A percentile compares a stretch with the other conserved stretches of the same genome.
Conservation (phyloP, 2,888 invertebrate species). For the Atethmia centrago region DNA sequence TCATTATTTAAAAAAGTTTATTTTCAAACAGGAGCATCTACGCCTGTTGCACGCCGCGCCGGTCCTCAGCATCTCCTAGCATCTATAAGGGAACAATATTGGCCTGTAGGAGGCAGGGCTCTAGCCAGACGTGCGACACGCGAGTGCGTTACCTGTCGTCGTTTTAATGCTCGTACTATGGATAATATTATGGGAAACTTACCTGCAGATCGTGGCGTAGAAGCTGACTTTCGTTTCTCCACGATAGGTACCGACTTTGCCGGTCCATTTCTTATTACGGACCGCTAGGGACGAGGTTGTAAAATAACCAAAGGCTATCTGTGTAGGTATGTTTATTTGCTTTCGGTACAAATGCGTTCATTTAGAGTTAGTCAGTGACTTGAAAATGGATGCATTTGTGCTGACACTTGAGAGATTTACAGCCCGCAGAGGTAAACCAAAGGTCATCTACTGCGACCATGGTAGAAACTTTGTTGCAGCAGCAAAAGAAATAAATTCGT, state of each 20-base stretch:
- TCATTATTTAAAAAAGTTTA: conserved; percentile 1
- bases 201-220: conserved; percentile 18
- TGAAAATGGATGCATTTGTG: conserved; percentile 9
- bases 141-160: conserved; percentile 13
- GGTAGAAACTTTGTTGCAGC: conserved; percentile 20
- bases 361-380: conserved; percentile 16
- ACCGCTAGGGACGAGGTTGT: conserved; percentile 1
- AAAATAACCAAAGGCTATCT: conserved; percentile 9
- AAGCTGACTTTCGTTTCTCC: conserved; percentile 16
- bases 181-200: conserved; percentile 36
- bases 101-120: too few relatives aligned
- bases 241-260: conserved; percentile 20
- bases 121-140: conserved; percentile 9
- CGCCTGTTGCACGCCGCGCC: conserved; percentile 14
- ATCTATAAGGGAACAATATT: conserved; percentile 12
- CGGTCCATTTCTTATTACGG: conserved; percentile 17
- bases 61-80: conserved; percentile 16
- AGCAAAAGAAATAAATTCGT: neutral
- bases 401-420: conserved; percentile 9
- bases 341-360: conserved; percentile 13
- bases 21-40: conserved; percentile 1
- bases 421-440: conserved; percentile 14
- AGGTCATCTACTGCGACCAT: conserved; percentile 15
- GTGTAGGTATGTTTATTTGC: neutral
- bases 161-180: conserved; percentile 22